Evolutionary conservation across 2,113 vertebrate species (phyloP).

Genomic region (Dascyllus trimaculatus): DNA sequence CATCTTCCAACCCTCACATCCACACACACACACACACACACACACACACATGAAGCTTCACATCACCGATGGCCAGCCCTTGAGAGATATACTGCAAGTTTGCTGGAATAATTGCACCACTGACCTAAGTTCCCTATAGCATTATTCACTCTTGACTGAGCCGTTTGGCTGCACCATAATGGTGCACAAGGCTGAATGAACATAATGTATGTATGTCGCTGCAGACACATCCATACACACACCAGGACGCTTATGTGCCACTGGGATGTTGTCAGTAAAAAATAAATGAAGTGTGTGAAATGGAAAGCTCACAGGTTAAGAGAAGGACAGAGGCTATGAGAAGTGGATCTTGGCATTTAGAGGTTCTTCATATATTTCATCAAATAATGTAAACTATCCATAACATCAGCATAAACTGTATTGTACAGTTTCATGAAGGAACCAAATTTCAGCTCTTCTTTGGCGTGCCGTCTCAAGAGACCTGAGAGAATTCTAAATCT

Average conservation of each 20-base stretch:
- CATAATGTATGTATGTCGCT: slow-evolving; percentile 32
- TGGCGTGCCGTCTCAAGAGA: no score
- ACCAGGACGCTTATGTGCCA: neutral
- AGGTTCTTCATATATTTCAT: neutral
- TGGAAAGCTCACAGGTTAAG: neutral
- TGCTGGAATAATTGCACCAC: slow-evolving; percentile 33
- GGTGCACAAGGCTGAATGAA: slow-evolving; percentile 31
- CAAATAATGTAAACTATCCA: neutral
- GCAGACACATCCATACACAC: neutral
- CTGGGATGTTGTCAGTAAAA: neutral
- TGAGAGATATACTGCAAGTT: slow-evolving; percentile 5
- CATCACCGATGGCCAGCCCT: slow-evolving; percentile 7
- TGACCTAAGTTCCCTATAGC: slow-evolving; percentile 14
- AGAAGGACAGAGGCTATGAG: neutral
- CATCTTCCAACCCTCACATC: neutral
- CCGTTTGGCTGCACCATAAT: slow-evolving; percentile 33
- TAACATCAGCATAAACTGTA: no score
- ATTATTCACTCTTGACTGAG: slow-evolving; percentile 48
- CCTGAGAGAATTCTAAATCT: no score
- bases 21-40: neutral
- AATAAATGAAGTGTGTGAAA: slow-evolving; percentile 17
- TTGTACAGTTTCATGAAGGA: no score
- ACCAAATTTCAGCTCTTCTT: no score
- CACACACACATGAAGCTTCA: neutral
- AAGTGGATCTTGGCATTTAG: neutral